Conservation (phyloP, 2,797 vertebrate species). For the Bucorvus abyssinicus region DNA sequence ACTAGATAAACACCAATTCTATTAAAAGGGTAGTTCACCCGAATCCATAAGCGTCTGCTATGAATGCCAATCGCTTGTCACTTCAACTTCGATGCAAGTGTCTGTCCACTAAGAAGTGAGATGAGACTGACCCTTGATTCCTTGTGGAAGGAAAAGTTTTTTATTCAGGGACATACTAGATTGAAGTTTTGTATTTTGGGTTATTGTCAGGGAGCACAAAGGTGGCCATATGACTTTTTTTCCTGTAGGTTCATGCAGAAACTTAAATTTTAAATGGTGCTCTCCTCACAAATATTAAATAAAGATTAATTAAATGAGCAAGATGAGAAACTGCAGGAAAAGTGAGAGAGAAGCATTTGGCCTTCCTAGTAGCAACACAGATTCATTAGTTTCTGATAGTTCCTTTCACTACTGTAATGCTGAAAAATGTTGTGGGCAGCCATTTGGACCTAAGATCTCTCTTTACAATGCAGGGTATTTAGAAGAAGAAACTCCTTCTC, state of each 20-base stretch:
- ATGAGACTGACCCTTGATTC: background rate
- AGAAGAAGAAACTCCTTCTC: background rate
- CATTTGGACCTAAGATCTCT: background rate
- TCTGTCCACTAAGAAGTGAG: background rate
- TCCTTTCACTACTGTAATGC: background rate
- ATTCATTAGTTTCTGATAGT: background rate
- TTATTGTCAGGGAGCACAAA: background rate
- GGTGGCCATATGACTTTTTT: accelerated
- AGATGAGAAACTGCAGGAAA: background rate
- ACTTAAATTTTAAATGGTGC: background rate
- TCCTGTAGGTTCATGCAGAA: background rate
- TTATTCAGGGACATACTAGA: background rate
- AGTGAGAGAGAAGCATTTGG: background rate
- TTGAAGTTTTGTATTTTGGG: background rate
- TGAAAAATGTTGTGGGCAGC: background rate
- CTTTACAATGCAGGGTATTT: background rate
- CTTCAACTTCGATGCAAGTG: background rate
- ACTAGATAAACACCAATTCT: background rate
- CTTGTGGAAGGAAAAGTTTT: background rate
- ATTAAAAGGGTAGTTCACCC: background rate
- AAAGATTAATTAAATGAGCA: background rate
- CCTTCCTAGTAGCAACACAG: background rate
- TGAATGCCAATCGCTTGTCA: background rate
- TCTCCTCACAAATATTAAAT: background rate
- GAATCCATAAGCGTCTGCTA: background rate